Base-by-base conservation (phyloP, 2,797 vertebrate species). In the Tympanoctomys barrerae region DNA sequence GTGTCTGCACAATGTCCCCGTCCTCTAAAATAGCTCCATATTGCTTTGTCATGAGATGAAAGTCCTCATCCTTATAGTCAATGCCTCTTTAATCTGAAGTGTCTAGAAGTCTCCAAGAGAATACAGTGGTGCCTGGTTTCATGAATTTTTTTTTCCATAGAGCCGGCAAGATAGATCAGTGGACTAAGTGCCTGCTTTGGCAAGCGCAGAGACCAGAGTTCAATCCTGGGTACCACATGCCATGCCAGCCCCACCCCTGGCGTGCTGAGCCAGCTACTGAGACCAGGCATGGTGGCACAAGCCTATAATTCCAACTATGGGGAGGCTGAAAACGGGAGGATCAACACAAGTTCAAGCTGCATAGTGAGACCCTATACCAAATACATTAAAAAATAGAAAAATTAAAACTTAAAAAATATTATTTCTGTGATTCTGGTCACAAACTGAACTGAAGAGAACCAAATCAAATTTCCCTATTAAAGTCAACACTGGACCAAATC, bases 61-160 rank as follows among this genome's bases (percentile, higher is more conserved):
- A 96, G 91, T 77, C 21, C 49, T 7, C 42, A 36, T 42, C 36
- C 28, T 95, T 78, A 78, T 26, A 66, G 19, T 42, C 85, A 93
- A 85, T 54, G 5, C 12, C 18, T 39, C 7, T 81, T 42, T n/a
- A 54, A 78, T 57, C 4, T 8, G 81, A 10, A 31, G 3, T 31
- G 6, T 42, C n/a, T 80, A 88, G 6, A 88, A 78, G 7, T 57
- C 13, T 16, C 73, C 21, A 75, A 64, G 22, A 89, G 18, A 77
- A 87, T 28, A 86, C 39, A 46, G 4, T 46, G 71, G 11, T 28
- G 42, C 12, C 39, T 42, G 4, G 2, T 39, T 24, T 73, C 71
- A 42, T 1, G 4, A 73, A 26, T 21, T 71, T 42, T 42, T 54
- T 54, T 57, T 18, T 5, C 16, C 54, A 57, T 57, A 57, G 54